These are phyloP conservation scores for Gymnoscopelus microlampas DNA, from an alignment of 2,797 vertebrate species.

Conservation along the genomic window DNA sequence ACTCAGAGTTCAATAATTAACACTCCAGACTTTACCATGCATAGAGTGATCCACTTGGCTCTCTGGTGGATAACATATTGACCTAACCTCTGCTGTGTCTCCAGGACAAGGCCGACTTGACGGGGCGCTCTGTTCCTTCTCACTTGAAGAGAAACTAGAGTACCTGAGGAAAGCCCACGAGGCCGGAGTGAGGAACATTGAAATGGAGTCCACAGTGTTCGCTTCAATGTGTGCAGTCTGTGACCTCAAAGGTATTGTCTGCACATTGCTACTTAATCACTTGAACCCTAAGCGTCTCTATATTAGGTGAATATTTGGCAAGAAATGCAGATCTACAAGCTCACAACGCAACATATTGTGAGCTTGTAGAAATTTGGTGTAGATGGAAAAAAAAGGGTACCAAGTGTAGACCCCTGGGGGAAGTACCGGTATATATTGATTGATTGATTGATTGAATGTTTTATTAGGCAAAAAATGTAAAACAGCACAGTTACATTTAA, in stretches of 20 bases:
- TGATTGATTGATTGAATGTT: too few relatives aligned
- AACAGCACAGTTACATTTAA: too few relatives aligned
- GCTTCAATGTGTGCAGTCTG: constrained; percentile 88
- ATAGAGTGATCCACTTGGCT: neutral
- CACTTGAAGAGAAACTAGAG: constrained; percentile 86
- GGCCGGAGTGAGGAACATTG: constrained; percentile 86
- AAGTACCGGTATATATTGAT: too few relatives aligned
- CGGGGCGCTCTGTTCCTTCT: constrained; percentile 90
- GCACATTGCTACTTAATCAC: neutral
- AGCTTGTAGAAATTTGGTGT: too few relatives aligned
- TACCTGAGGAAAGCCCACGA: constrained; percentile 87
- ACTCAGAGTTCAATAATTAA: too few relatives aligned
- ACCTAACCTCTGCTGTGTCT: constrained; percentile 30
- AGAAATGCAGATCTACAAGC: too few relatives aligned
- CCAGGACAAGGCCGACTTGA: constrained; percentile 88
- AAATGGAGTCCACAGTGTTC: constrained; percentile 91
- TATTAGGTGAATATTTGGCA: too few relatives aligned
- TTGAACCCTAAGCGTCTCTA: too few relatives aligned
- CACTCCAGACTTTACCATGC: neutral
- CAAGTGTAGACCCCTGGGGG: too few relatives aligned
- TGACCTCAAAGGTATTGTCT: constrained; percentile 84
- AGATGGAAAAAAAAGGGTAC: too few relatives aligned
- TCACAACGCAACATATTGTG: too few relatives aligned
- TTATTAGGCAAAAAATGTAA: too few relatives aligned
- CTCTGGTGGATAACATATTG: neutral